These are phyloP conservation scores for Menidia menidia DNA, from an alignment of 2,797 vertebrate genomes.

Conservation along the genomic window DNA sequence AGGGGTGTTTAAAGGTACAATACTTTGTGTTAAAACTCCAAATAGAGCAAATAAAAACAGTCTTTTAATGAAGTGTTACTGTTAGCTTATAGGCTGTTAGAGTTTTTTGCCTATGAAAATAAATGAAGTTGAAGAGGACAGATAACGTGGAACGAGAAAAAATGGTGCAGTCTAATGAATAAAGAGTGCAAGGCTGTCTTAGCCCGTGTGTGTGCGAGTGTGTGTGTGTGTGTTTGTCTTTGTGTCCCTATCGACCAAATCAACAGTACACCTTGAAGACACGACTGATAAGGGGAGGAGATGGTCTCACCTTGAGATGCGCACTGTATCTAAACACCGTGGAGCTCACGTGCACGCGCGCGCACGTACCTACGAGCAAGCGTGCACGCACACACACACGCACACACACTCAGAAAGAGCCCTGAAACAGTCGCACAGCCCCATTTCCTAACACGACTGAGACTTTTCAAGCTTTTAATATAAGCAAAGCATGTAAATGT, in stretches of 20 bases:
- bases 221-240: conserved; percentile 22
- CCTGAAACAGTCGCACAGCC: conserved; percentile 8
- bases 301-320: conserved; percentile 75
- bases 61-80: too few species aligned
- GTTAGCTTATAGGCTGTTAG: too few species aligned
- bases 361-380: not conserved
- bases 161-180: conserved; percentile 22
- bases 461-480: not conserved
- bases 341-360: not conserved
- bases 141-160: not conserved
- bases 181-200: conserved; percentile 4
- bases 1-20: too few species aligned
- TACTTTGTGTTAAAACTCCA: too few species aligned
- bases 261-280: conserved; percentile 75
- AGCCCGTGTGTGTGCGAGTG: conserved; percentile 6
- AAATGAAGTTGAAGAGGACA: not conserved
- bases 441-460: not conserved
- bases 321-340: conserved; percentile 24
- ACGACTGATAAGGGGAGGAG: conserved; percentile 69
- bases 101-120: not conserved
- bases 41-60: too few species aligned
- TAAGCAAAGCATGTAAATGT: not conserved
- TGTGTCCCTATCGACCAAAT: conserved; percentile 63
- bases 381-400: not conserved
- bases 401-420: not conserved